Evolutionary conservation across 1,140 invertebrate genomes (phyloP).

Genomic region (Drosophila carrolli): DNA sequence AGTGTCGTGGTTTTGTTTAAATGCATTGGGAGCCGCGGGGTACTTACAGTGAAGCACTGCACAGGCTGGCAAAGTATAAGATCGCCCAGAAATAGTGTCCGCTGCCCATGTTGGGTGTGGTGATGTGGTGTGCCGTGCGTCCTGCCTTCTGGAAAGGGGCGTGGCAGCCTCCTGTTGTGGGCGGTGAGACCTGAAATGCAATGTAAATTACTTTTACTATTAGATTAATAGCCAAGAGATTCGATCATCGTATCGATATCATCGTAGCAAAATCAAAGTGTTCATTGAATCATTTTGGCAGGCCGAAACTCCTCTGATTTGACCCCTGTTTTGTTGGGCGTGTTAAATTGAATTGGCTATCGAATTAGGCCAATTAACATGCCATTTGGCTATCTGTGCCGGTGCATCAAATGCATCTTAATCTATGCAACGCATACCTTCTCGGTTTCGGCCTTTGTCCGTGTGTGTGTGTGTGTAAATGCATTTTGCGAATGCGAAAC

Average conservation of each 20-base stretch:
- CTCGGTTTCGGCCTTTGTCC: background rate
- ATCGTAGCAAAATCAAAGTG: conserved; percentile 16
- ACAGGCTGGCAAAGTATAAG: conserved; percentile 84
- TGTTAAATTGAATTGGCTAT: conserved; percentile 48
- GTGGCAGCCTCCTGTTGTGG: conserved; percentile 24
- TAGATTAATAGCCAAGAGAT: conserved; percentile 2
- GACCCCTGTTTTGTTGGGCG: background rate
- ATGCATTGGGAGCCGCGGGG: background rate
- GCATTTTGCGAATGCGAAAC: conserved; percentile 15
- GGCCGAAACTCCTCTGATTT: conserved; percentile 9
- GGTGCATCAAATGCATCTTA: conserved; percentile 29
- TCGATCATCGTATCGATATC: conserved; percentile 3
- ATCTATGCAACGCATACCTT: conserved; percentile 6
- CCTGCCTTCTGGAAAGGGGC: conserved; percentile 19
- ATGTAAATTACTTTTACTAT: conserved; percentile 4
- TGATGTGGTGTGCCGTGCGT: conserved; percentile 13
- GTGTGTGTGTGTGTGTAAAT: conserved; percentile 6
- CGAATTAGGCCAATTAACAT: conserved; percentile 60
- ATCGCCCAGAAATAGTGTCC: conserved; percentile 84
- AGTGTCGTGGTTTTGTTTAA: conserved; percentile 18
- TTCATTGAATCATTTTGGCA: conserved; percentile 15
- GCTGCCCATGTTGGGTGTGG: conserved; percentile 71
- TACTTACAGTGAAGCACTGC: conserved; percentile 85
- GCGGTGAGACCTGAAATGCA: conserved; percentile 17
- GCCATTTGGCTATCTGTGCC: conserved; percentile 28